phyloP scores from a whole-genome alignment of 2,888 invertebrate species.

The Mythimna albipuncta region DNA sequence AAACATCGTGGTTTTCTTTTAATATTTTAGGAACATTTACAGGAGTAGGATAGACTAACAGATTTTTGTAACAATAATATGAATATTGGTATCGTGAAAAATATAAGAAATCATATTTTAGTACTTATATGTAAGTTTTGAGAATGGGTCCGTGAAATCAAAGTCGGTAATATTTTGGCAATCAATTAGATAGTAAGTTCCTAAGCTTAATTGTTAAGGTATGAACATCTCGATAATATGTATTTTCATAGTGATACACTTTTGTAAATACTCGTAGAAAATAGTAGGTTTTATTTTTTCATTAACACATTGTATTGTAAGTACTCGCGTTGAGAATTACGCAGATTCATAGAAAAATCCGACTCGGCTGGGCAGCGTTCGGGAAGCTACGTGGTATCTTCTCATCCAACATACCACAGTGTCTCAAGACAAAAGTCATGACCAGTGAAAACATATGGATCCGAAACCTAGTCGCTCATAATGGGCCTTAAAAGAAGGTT shows the following conservation, averaged over 20 bases:
- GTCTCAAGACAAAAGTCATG: no score
- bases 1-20: no score
- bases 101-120: constrained; percentile 21
- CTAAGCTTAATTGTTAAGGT: not conserved
- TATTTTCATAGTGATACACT: constrained; percentile 9
- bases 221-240: constrained; percentile 13
- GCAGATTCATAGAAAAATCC: not conserved
- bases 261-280: constrained; percentile 9
- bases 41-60: no score
- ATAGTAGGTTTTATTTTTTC: constrained; percentile 13
- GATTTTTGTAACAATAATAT: not conserved
- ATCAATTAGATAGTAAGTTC: not conserved
- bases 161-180: not conserved
- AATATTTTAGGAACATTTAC: no score
- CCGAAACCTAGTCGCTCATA: no score
- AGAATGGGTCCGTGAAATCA: not conserved
- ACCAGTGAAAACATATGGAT: no score
- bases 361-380: no score
- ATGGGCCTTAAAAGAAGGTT: no score
- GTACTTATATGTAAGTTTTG: not conserved
- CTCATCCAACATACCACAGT: no score
- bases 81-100: constrained; percentile 12
- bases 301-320: constrained; percentile 5
- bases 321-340: constrained; percentile 14
- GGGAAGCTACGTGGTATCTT: no score